These are phyloP conservation scores for Ecliptopera silaceata DNA, from an alignment of 2,888 invertebrate genomes.

Conservation along the genomic window DNA sequence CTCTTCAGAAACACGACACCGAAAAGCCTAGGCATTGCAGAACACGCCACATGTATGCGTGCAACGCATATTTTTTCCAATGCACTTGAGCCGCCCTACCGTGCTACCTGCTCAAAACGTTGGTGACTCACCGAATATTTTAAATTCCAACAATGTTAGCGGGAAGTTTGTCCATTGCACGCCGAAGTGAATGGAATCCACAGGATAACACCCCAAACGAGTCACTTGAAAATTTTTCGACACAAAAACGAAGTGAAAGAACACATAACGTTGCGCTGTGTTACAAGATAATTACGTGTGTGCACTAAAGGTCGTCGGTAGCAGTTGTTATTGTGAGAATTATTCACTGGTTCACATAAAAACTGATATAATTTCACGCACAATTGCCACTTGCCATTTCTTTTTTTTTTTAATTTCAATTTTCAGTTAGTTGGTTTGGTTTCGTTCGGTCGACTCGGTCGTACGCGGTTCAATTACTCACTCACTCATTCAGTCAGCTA, in stretches of 20 bases:
- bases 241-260: conserved; percentile 58
- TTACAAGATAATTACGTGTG: conserved; percentile 49
- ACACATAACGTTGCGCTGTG: conserved; percentile 58
- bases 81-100: conserved; percentile 31
- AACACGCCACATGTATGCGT: neutral
- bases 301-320: conserved; percentile 51
- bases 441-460: no score
- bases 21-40: neutral
- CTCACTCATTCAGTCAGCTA: no score
- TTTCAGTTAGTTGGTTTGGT: no score
- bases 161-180: conserved; percentile 74
- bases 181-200: conserved; percentile 67
- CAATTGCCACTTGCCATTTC: conserved; percentile 56
- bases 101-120: conserved; percentile 56
- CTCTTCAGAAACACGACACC: conserved; percentile 40
- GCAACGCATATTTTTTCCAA: conserved; percentile 13
- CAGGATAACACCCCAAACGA: conserved; percentile 70
- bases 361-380: conserved; percentile 73
- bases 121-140: conserved; percentile 81
- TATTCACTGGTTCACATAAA: conserved; percentile 73
- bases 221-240: conserved; percentile 64
- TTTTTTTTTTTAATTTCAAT: no score
- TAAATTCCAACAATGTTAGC: conserved; percentile 79
- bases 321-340: conserved; percentile 60
- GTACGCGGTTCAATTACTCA: no score